phyloP scores from a whole-genome alignment of 2,113 vertebrate genomes.

The Phoxinus phoxinus region DNA sequence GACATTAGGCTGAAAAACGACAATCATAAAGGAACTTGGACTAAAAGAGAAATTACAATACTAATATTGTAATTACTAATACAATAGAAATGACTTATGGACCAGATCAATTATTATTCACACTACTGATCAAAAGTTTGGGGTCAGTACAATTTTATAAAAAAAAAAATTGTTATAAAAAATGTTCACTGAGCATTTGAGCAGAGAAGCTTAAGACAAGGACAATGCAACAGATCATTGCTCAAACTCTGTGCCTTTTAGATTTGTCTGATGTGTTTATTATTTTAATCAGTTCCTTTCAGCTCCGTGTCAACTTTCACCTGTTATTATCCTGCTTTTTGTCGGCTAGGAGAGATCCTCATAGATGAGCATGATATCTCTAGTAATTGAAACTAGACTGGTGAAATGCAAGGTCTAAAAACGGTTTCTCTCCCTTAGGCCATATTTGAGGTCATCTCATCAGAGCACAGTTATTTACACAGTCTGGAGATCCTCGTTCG shows the following conservation, averaged over 20 bases:
- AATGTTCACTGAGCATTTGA: neutral
- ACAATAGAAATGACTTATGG: neutral
- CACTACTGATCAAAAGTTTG: neutral
- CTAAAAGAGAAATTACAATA: neutral
- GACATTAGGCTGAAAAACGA: neutral
- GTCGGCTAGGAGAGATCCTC: neutral
- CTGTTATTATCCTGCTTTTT: neutral
- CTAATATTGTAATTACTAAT: no score
- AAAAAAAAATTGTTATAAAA: neutral
- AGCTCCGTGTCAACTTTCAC: neutral
- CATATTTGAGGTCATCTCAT: conserved; percentile 98
- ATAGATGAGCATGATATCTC: neutral
- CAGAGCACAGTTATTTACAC: conserved; percentile 95
- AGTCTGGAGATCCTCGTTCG: conserved; percentile 94
- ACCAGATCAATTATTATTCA: neutral
- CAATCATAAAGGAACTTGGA: neutral
- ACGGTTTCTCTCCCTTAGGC: conserved; percentile 72
- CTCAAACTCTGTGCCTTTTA: neutral
- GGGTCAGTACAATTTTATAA: neutral
- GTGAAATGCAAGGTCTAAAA: neutral
- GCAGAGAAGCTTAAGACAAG: neutral
- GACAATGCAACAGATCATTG: no score
- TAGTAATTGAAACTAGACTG: neutral
- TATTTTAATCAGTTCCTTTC: neutral
- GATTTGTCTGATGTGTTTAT: neutral